Evolutionary conservation across 2,113 vertebrate genomes (phyloP).

Genomic region (Myotis lucifugus): DNA sequence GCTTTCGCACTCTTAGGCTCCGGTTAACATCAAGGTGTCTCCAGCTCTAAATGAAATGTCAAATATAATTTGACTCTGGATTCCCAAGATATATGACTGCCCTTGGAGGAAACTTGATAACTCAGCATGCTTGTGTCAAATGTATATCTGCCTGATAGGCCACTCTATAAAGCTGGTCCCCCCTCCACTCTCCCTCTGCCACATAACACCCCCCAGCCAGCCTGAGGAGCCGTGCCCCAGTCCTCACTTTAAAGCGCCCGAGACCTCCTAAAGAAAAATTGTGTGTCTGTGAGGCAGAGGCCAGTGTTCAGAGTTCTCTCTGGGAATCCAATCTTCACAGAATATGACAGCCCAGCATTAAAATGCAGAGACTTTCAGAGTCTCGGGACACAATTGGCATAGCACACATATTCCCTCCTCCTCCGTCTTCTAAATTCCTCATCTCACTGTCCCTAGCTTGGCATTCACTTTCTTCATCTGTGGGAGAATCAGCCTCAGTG

Average conservation of each 20-base stretch:
- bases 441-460: background rate
- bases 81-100: conserved; percentile 82
- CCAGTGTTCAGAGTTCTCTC: conserved; percentile 51
- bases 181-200: conserved; percentile 29
- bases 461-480: conserved; percentile 39
- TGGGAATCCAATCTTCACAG: conserved; percentile 48
- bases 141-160: conserved; percentile 76
- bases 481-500: background rate
- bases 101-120: conserved; percentile 85
- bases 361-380: conserved; percentile 35
- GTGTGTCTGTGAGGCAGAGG: conserved; percentile 62
- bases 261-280: conserved; percentile 59
- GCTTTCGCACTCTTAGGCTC: conserved; percentile 68
- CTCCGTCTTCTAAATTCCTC: background rate
- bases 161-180: conserved; percentile 76
- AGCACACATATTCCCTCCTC: conserved; percentile 28
- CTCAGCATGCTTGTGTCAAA: conserved; percentile 80
- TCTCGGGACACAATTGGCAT: background rate
- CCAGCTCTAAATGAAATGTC: conserved; percentile 86
- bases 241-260: conserved; percentile 68
- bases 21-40: conserved; percentile 81
- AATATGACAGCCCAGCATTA: conserved; percentile 26
- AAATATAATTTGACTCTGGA: conserved; percentile 85
- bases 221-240: conserved; percentile 23
- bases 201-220: conserved; percentile 56